Conservation (phyloP, 2,888 invertebrate species). For the Limenitis camilla region DNA sequence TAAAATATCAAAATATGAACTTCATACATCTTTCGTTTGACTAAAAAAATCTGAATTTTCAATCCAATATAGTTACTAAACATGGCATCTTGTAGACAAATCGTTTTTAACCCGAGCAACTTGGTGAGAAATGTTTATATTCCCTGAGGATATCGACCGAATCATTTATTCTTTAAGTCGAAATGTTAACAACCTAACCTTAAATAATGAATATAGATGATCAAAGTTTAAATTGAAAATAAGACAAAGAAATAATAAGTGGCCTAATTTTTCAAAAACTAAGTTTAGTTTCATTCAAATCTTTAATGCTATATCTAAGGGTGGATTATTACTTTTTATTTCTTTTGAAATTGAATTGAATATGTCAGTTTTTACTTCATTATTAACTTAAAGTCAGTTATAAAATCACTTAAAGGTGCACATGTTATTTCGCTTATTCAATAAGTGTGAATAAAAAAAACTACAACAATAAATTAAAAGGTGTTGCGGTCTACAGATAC, state of each 20-base stretch:
- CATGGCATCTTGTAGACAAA: conserved; percentile 52
- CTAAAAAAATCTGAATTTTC: conserved; percentile 8
- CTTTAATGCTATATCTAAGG: too few species aligned
- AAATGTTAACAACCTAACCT: conserved; percentile 41
- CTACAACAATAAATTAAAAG: conserved; percentile 14
- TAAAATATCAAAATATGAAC: too few species aligned
- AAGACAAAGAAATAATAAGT: too few species aligned
- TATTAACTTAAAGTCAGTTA: too few species aligned
- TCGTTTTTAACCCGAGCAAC: conserved; percentile 51
- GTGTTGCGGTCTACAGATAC: conserved; percentile 20
- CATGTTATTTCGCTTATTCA: not conserved
- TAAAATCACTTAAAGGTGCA: not conserved
- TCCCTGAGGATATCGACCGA: conserved; percentile 32
- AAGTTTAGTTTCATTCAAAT: too few species aligned
- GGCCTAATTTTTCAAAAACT: too few species aligned
- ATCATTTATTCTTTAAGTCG: conserved; percentile 40
- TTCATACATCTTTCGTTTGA: too few species aligned
- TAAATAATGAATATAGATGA: conserved; percentile 43
- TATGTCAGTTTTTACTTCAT: too few species aligned
- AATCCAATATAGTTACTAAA: conserved; percentile 44
- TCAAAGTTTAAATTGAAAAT: not conserved
- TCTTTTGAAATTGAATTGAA: too few species aligned
- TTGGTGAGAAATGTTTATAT: conserved; percentile 37
- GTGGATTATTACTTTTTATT: too few species aligned
- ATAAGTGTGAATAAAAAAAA: not conserved